phyloP scores from a whole-genome alignment of 2,888 invertebrate species.

The Melipona bicolor region DNA sequence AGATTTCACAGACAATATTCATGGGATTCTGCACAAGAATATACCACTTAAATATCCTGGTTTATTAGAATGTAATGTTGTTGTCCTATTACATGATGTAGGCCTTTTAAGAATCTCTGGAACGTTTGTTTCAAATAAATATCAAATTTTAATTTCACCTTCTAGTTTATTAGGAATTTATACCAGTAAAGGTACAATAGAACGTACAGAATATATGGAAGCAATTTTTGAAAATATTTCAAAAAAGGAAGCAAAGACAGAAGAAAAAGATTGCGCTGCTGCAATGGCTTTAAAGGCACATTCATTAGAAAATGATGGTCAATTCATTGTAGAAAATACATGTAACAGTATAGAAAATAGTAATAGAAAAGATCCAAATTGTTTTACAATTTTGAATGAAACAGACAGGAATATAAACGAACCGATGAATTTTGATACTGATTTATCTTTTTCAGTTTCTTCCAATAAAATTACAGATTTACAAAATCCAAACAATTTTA shows the following conservation, averaged over 20 bases:
- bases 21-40: conserved; percentile 83
- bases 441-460: conserved; percentile 29
- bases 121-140: conserved; percentile 65
- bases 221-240: conserved; percentile 12
- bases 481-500: conserved; percentile 31
- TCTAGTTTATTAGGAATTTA: conserved; percentile 80
- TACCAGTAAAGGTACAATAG: conserved; percentile 73
- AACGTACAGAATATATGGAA: conserved; percentile 63
- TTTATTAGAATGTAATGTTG: conserved; percentile 76
- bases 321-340: neutral
- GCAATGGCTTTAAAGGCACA: neutral
- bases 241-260: neutral
- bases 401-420: neutral
- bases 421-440: conserved; percentile 23
- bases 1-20: conserved; percentile 83
- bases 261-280: neutral
- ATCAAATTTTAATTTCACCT: conserved; percentile 77
- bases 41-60: conserved; percentile 81
- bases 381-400: neutral
- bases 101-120: conserved; percentile 75
- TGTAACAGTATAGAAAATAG: neutral
- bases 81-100: conserved; percentile 78
- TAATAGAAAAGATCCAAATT: neutral
- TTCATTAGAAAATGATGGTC: neutral
- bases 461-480: conserved; percentile 24